Conservation (phyloP, 2,888 invertebrate species). For the Eudemis profundana region DNA sequence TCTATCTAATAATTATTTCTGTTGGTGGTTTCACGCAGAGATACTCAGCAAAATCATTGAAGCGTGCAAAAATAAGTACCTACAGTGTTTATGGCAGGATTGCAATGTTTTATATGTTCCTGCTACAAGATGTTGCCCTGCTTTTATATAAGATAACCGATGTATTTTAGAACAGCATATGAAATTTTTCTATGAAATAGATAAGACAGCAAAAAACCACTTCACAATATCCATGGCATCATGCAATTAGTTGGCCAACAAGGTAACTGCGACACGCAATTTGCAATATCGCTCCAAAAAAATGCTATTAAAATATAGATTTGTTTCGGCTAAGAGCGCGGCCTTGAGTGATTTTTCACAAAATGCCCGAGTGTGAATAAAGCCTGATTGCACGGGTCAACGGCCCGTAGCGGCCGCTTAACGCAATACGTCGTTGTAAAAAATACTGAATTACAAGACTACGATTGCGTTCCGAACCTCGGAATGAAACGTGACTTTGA, state of each 20-base stretch:
- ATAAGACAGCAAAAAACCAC: constrained; percentile 19
- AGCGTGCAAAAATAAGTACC: too few relatives aligned
- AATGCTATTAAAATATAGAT: constrained; percentile 74
- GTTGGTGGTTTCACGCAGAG: too few relatives aligned
- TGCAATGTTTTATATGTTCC: too few relatives aligned
- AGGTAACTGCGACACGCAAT: constrained; percentile 63
- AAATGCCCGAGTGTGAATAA: constrained; percentile 59
- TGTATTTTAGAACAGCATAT: not conserved
- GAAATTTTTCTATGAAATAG: constrained; percentile 11
- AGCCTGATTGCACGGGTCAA: constrained; percentile 67
- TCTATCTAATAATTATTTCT: too few relatives aligned
- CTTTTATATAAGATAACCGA: not conserved
- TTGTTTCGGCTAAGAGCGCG: constrained; percentile 75
- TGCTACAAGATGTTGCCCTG: too few relatives aligned
- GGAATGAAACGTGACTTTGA: constrained; percentile 66
- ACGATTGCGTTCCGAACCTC: constrained; percentile 59
- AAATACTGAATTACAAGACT: constrained; percentile 58
- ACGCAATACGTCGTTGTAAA: constrained; percentile 45
- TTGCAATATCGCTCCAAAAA: constrained; percentile 60
- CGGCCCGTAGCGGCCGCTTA: constrained; percentile 61
- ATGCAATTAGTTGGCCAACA: constrained; percentile 68
- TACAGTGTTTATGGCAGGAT: too few relatives aligned
- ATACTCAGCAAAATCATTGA: too few relatives aligned
- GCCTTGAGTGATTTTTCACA: constrained; percentile 77
- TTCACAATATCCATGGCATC: constrained; percentile 40